phyloP scores from a whole-genome alignment of 2,797 vertebrate genomes.

The Galago senegalensis region DNA sequence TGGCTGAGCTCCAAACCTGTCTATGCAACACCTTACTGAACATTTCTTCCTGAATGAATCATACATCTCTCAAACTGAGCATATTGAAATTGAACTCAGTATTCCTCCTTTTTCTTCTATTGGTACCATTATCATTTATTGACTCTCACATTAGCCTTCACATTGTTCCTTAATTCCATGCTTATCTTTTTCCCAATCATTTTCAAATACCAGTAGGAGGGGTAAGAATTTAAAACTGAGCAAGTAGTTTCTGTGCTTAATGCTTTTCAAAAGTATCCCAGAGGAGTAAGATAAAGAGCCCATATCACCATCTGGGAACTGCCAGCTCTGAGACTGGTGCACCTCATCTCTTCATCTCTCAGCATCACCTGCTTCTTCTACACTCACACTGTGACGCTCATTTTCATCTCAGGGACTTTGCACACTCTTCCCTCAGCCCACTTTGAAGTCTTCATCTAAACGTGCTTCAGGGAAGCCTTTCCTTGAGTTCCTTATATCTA shows the following conservation, averaged over 20 bases:
- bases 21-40: neutral
- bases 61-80: neutral
- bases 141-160: neutral
- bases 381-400: too few relatives aligned
- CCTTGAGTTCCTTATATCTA: neutral
- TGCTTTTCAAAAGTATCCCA: neutral
- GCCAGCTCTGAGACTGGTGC: neutral
- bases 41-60: neutral
- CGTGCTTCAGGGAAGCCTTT: neutral
- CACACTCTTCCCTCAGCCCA: neutral
- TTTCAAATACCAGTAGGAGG: neutral
- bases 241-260: neutral
- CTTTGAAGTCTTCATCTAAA: neutral
- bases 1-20: neutral
- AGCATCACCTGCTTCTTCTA: too few relatives aligned
- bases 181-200: neutral
- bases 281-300: constrained; percentile 4
- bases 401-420: neutral
- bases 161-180: neutral
- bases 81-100: neutral
- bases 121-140: neutral
- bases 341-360: neutral
- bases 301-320: neutral
- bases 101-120: neutral
- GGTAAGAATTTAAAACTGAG: constrained; percentile 45